Evolutionary conservation across 2,113 vertebrate species (phyloP).

Genomic region (Channa argus): DNA sequence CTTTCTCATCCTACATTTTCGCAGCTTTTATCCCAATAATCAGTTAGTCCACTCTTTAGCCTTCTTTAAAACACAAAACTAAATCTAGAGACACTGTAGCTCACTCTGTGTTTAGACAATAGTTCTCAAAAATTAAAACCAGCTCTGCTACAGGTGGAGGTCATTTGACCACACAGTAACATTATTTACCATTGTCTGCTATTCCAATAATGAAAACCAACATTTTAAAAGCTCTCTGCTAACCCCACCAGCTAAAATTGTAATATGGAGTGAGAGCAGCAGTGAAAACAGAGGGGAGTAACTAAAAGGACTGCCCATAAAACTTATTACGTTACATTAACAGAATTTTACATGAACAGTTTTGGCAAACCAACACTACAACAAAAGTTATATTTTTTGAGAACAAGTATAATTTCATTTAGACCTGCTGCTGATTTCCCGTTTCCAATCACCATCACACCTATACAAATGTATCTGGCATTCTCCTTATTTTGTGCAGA

Average conservation of each 20-base stretch:
- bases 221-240: slow-evolving; percentile 4
- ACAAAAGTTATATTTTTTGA: slow-evolving; percentile 8
- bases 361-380: slow-evolving; percentile 12
- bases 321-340: background rate
- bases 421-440: slow-evolving; percentile 55
- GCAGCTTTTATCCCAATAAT: background rate
- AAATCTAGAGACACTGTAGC: slow-evolving; percentile 1
- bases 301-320: background rate
- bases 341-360: background rate
- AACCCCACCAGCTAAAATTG: background rate
- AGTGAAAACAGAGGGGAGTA: background rate
- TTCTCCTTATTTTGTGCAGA: slow-evolving; percentile 37
- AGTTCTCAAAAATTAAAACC: slow-evolving; percentile 1
- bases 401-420: slow-evolving; percentile 30
- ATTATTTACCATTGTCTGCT: background rate
- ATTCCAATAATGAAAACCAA: slow-evolving; percentile 14
- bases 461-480: slow-evolving; percentile 39
- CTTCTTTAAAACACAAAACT: slow-evolving; percentile 16
- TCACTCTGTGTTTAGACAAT: background rate
- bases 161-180: background rate
- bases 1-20: slow-evolving; percentile 17
- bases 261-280: background rate
- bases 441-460: slow-evolving; percentile 31
- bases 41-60: slow-evolving; percentile 11
- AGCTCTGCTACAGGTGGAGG: background rate